Conservation (phyloP, 2,113 vertebrate species). For the Lepus timidus region DNA sequence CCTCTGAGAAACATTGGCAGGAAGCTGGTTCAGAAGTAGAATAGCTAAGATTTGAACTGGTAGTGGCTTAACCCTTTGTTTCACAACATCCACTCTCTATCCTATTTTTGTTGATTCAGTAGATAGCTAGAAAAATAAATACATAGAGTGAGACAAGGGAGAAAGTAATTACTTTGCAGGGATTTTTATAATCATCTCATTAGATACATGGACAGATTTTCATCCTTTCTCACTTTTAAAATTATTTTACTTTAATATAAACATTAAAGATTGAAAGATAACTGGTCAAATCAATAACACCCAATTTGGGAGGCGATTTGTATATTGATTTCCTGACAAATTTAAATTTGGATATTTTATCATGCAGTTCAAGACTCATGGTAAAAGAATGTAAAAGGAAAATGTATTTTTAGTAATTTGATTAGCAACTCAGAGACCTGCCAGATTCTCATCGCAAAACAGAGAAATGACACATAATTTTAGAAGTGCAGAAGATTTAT, state of each 20-base stretch:
- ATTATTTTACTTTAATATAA: conserved; percentile 34
- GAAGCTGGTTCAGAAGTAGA: too few relatives aligned
- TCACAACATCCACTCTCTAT: too few relatives aligned
- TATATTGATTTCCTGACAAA: not conserved
- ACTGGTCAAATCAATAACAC: not conserved
- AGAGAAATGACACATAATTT: not conserved
- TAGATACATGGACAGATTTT: conserved; percentile 40
- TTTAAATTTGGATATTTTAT: conserved; percentile 2
- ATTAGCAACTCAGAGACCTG: not conserved
- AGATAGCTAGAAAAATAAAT: too few relatives aligned
- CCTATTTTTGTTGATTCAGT: too few relatives aligned
- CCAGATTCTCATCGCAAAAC: not conserved
- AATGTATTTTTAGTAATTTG: conserved; percentile 43
- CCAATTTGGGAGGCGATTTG: not conserved
- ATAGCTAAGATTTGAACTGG: too few relatives aligned
- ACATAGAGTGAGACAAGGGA: not conserved
- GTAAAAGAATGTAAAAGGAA: not conserved
- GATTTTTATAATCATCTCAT: not conserved
- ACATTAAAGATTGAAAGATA: not conserved
- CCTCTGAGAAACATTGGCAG: too few relatives aligned
- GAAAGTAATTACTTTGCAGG: not conserved
- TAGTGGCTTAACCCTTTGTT: too few relatives aligned
- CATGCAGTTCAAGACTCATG: not conserved
- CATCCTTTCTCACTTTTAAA: not conserved
- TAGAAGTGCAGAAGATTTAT: not conserved